Percentiles rank a stretch among this genome's conserved stretches.
Conservation (phyloP, 2,113 vertebrate species). For the Okapia johnstoni region DNA sequence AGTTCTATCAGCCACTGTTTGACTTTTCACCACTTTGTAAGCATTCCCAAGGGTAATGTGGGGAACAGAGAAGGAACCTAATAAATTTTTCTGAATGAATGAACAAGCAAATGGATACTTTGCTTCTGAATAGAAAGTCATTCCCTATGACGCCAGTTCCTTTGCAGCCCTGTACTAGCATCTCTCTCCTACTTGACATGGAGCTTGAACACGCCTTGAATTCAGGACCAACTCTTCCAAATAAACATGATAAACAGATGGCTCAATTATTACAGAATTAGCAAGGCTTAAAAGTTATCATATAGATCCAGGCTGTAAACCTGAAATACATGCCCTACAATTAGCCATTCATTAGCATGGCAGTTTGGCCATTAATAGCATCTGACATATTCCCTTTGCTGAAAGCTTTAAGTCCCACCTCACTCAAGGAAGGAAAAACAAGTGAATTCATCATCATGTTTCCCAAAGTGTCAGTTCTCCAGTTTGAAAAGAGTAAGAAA, state of each 20-base stretch:
- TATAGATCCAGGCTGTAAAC: neutral
- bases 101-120: neutral
- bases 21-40: neutral
- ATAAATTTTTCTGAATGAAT: neutral
- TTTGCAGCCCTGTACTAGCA: neutral
- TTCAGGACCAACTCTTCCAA: neutral
- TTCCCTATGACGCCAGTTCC: neutral
- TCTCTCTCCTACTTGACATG: neutral
- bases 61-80: neutral
- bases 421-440: neutral
- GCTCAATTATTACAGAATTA: neutral
- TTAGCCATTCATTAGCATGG: neutral
- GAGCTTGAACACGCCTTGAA: neutral
- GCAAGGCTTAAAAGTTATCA: neutral
- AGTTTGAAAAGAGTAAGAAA: neutral
- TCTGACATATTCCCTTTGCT: neutral
- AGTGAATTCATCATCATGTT: neutral
- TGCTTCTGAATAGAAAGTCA: neutral
- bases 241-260: neutral
- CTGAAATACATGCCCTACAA: neutral
- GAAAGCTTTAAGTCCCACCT: neutral
- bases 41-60: neutral
- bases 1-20: neutral
- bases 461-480: neutral
- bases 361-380: neutral